Base-by-base conservation (phyloP, 1,140 invertebrate species). In the Triops longicaudatus region DNA sequence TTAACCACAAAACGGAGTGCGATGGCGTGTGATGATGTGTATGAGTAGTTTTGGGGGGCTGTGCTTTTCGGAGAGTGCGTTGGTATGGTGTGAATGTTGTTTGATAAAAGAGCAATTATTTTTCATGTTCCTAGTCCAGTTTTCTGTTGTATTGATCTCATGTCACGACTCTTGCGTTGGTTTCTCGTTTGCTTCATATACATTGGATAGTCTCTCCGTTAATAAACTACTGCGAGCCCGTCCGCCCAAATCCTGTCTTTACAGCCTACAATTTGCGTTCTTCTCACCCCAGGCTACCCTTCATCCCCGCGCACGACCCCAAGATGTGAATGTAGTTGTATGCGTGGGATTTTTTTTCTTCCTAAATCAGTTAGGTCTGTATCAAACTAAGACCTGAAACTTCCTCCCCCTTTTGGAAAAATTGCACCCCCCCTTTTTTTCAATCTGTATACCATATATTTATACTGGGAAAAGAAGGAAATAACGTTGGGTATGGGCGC, bases 181-280 rank as follows among this genome's bases (percentile, higher is more conserved):
- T 63, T 17, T 63, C 17, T 63, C 17, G 9, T 63, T 22, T 63
- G 6, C 22, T 6, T n/a, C 9, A 63, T 6, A 63, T 63, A n/a
- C 10, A 63, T 63, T n/a, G 50, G 31, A 37, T 37, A 37, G 31
- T 37, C 31, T 63, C 50, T 22, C 50, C 50, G 6, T 63, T 37
- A 37, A 37, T 37, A 37, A 63, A 14, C 17, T 63, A 63, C 50
- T 63, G 50, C 50, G 50, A 63, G 14, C 50, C 50, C 50, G 50
- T 63, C 50, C 50, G 50, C 50, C 50, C 50, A 63, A 63, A 63
- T 63, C 50, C 50, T 63, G 50, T 63, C 50, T 63, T 63, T 63
- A 63, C 9, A 37, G 7, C 10, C 50, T 22, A n/a, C 17, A 17
- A 63, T 63, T 63, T 63, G n/a, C 50, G 50, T 14, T 17, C n/a